phyloP scores from a whole-genome alignment of 2,113 vertebrate species.

The Elgaria multicarinata region DNA sequence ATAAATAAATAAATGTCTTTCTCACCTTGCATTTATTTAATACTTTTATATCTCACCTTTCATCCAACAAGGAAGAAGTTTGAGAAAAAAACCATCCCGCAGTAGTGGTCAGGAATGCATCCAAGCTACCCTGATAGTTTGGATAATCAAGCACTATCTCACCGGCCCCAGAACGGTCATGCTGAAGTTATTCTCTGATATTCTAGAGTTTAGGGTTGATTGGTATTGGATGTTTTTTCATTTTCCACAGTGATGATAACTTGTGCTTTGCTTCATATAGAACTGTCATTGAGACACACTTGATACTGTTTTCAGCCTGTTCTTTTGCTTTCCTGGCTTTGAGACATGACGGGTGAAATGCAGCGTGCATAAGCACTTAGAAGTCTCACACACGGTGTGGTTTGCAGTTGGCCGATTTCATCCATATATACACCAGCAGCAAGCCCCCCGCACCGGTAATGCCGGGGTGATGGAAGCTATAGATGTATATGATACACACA shows the following conservation, averaged over 20 bases:
- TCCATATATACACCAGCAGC: not conserved
- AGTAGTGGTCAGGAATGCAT: not conserved
- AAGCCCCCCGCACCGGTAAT: not conserved
- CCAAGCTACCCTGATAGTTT: not conserved
- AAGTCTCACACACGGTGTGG: not conserved
- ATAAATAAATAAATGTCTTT: too few relatives aligned
- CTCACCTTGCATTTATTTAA: too few relatives aligned
- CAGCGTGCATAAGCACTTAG: not conserved
- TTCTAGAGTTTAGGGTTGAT: not conserved
- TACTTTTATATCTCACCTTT: too few relatives aligned
- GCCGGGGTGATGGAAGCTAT: not conserved
- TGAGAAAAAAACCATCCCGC: not conserved
- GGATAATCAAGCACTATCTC: not conserved
- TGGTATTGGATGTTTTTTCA: not conserved
- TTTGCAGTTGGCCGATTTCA: not conserved
- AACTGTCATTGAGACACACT: not conserved
- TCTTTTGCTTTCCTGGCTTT: not conserved
- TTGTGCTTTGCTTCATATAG: not conserved
- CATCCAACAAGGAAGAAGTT: not conserved
- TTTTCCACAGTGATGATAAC: not conserved
- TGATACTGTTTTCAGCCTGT: not conserved
- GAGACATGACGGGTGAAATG: not conserved
- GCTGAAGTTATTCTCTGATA: not conserved
- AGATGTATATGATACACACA: conserved; percentile 32
- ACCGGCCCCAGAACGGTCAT: not conserved